Conservation (phyloP, 2,113 vertebrate genomes). For the Lipophrys pholis region DNA sequence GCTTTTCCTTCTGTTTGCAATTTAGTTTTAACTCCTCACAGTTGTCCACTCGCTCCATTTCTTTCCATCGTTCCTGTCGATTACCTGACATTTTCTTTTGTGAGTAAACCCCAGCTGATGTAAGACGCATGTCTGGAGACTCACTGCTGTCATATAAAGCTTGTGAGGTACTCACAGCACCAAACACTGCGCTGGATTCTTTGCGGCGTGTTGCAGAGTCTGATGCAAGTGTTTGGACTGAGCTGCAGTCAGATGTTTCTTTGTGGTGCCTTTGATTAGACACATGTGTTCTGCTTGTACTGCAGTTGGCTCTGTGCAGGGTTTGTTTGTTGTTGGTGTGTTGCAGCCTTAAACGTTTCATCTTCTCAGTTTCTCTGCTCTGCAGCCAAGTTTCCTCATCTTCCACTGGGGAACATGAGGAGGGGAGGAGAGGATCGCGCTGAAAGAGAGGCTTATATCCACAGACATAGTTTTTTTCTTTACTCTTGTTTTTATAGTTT, state of each 20-base stretch:
- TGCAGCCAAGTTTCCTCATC: conserved; percentile 3
- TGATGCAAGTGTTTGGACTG: neutral
- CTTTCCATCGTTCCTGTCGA: neutral
- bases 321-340: conserved; percentile 17
- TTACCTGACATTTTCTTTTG: conserved; percentile 5
- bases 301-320: neutral
- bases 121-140: neutral
- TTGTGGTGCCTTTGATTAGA: conserved; percentile 17
- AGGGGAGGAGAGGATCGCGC: neutral
- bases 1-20: neutral
- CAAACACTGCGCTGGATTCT: conserved; percentile 2
- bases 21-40: neutral
- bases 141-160: neutral
- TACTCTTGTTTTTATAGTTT: neutral
- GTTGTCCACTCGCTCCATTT: neutral
- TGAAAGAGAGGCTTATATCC: neutral
- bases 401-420: neutral
- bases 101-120: conserved; percentile 6
- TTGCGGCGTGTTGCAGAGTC: conserved; percentile 6
- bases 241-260: conserved; percentile 3
- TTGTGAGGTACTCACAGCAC: neutral
- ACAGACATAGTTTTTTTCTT: neutral
- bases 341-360: neutral
- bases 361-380: conserved; percentile 10
- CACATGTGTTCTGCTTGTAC: neutral